These are phyloP conservation scores for Sebastolobus alascanus DNA, from an alignment of 2,797 vertebrate species.

Conservation along the genomic window DNA sequence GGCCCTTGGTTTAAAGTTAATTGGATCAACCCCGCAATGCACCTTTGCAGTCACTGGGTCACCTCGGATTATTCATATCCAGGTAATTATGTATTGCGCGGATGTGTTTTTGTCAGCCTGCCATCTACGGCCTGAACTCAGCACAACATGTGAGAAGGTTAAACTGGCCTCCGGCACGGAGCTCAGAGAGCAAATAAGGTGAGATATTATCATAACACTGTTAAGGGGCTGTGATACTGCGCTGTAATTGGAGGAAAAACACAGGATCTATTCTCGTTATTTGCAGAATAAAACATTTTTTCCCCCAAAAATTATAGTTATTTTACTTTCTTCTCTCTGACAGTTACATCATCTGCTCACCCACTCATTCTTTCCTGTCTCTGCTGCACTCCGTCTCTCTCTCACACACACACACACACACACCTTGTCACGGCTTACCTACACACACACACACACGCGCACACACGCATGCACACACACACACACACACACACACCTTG, in stretches of 20 bases:
- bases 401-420: constrained; percentile 19
- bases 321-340: background rate
- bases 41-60: constrained; percentile 71
- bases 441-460: constrained; percentile 18
- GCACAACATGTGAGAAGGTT: constrained; percentile 55
- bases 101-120: constrained; percentile 61
- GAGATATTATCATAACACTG: constrained; percentile 46
- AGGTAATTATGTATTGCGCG: constrained; percentile 66
- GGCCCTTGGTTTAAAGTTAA: constrained; percentile 76
- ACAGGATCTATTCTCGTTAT: background rate
- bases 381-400: background rate
- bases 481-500: constrained; percentile 44
- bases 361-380: constrained; percentile 18
- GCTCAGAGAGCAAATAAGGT: constrained; percentile 33
- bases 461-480: constrained; percentile 21
- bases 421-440: constrained; percentile 13
- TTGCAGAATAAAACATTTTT: background rate
- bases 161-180: constrained; percentile 47
- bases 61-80: constrained; percentile 73
- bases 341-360: constrained; percentile 15
- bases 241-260: constrained; percentile 28
- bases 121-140: constrained; percentile 33
- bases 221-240: background rate
- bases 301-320: background rate
- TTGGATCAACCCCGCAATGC: constrained; percentile 74